Percentiles rank a stretch among this genome's conserved stretches.
These are phyloP conservation scores for Lordiphosa mommai DNA, from an alignment of 1,140 invertebrate species.

Conservation along the genomic window DNA sequence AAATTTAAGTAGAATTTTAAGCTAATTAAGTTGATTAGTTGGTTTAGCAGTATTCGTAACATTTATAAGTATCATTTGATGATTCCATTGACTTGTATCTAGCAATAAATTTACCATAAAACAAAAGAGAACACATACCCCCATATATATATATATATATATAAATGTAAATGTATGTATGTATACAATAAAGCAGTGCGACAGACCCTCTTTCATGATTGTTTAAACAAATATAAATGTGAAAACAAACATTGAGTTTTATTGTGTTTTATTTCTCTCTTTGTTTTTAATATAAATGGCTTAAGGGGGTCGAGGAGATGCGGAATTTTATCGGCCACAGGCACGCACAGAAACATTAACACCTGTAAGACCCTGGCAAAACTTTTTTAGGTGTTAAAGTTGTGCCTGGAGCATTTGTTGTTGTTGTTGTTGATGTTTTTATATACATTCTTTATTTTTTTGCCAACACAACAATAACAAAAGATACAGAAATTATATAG, in stretches of 20 bases:
- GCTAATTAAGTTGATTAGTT: conserved; percentile 34
- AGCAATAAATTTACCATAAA: conserved; percentile 13
- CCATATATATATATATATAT: conserved; percentile 32
- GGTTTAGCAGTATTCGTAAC: background rate
- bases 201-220: conserved; percentile 45
- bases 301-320: conserved; percentile 20
- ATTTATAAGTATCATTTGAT: conserved; percentile 6
- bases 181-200: conserved; percentile 23
- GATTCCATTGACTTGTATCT: conserved; percentile 15
- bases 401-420: conserved; percentile 5
- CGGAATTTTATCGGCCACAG: conserved; percentile 50
- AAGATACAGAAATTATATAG: conserved; percentile 43
- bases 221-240: conserved; percentile 72
- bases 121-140: background rate
- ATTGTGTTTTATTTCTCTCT: conserved; percentile 29
- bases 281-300: conserved; percentile 2
- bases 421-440: conserved; percentile 1
- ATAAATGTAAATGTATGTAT: conserved; percentile 5
- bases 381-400: conserved; percentile 41
- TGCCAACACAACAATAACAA: conserved; percentile 25
- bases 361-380: conserved; percentile 53
- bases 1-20: conserved; percentile 34
- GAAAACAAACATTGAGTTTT: conserved; percentile 42
- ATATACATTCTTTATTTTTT: background rate
- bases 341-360: conserved; percentile 63